A percentile compares a stretch with the other conserved stretches of the same genome.
phyloP scores from a whole-genome alignment of 2,797 vertebrate genomes.

The Coendou prehensilis region DNA sequence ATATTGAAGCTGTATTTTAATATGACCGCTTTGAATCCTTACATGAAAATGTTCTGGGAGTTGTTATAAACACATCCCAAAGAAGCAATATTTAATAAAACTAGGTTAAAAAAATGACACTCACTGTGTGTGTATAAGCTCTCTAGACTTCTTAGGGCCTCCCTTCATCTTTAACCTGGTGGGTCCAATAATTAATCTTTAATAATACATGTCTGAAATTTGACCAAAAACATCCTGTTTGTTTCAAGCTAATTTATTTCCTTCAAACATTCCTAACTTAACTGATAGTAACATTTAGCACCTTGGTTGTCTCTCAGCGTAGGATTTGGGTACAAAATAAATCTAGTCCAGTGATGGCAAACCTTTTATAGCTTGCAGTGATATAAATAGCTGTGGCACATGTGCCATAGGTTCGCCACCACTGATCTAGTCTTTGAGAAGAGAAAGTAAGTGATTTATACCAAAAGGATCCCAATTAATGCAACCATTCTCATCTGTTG shows the following conservation, averaged over 20 bases:
- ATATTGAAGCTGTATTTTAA: slow-evolving; percentile 99
- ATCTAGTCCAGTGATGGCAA: background rate
- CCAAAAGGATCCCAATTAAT: slow-evolving; percentile 59
- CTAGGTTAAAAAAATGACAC: slow-evolving; percentile 88
- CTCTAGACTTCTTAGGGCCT: slow-evolving; percentile 75
- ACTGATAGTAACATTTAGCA: slow-evolving; percentile 63
- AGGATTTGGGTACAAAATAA: slow-evolving; percentile 64
- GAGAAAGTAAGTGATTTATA: slow-evolving; percentile 49
- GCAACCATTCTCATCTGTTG: slow-evolving; percentile 51
- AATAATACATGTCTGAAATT: slow-evolving; percentile 73
- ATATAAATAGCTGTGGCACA: background rate
- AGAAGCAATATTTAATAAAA: slow-evolving; percentile 98
- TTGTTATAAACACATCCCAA: slow-evolving; percentile 93
- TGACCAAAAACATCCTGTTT: slow-evolving; percentile 77
- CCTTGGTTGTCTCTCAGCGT: slow-evolving; percentile 70
- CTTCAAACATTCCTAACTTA: slow-evolving; percentile 72
- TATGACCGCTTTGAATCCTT: slow-evolving; percentile 94
- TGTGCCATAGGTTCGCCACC: background rate
- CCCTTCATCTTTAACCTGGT: slow-evolving; percentile 76
- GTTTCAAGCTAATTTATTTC: slow-evolving; percentile 75
- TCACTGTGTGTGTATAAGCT: slow-evolving; percentile 83
- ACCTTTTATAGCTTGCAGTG: background rate
- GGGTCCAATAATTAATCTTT: slow-evolving; percentile 71
- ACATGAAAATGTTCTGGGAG: slow-evolving; percentile 92
- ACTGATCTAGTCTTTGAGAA: slow-evolving; percentile 66